phyloP scores from a whole-genome alignment of 2,797 vertebrate genomes.

The Sebastes oblongus region DNA sequence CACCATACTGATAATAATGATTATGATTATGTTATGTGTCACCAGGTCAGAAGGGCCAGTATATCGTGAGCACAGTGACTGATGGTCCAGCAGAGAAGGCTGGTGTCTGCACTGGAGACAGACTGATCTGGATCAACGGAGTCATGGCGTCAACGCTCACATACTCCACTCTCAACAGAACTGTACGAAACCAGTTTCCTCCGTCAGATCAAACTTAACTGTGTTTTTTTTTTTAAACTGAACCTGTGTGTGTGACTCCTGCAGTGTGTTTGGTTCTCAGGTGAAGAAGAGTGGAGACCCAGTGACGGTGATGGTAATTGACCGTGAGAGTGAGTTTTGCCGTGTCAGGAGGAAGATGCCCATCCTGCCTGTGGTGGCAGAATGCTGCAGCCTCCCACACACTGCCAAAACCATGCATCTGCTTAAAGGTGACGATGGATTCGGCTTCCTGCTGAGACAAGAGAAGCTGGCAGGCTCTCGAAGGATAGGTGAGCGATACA shows the following conservation, averaged over 20 bases:
- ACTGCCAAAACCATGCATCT: conserved; percentile 83
- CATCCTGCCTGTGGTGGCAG: conserved; percentile 84
- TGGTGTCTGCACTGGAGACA: conserved; percentile 85
- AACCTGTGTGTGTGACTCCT: not conserved
- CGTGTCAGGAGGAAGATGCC: conserved; percentile 83
- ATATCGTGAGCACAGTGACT: conserved; percentile 77
- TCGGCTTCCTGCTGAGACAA: conserved; percentile 92
- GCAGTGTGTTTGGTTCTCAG: conserved; percentile 71
- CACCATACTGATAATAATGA: not conserved
- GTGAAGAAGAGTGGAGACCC: conserved; percentile 81
- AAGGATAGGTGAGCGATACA: conserved; percentile 78
- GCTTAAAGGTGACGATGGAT: conserved; percentile 85
- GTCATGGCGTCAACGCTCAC: conserved; percentile 79
- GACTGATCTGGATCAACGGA: conserved; percentile 91
- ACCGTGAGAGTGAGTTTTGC: conserved; percentile 81
- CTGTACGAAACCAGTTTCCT: conserved; percentile 70
- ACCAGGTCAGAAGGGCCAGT: conserved; percentile 84
- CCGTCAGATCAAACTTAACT: not conserved
- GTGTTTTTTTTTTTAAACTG: not conserved
- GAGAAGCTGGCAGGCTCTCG: conserved; percentile 75
- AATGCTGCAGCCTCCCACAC: conserved; percentile 83
- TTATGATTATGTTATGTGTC: not conserved
- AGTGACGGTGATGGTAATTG: conserved; percentile 88
- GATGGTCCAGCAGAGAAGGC: conserved; percentile 87
- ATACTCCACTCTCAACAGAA: conserved; percentile 76